phyloP scores from a whole-genome alignment of 92 coral and sea anemone genomes.

The Scolanthus callimorphus region DNA sequence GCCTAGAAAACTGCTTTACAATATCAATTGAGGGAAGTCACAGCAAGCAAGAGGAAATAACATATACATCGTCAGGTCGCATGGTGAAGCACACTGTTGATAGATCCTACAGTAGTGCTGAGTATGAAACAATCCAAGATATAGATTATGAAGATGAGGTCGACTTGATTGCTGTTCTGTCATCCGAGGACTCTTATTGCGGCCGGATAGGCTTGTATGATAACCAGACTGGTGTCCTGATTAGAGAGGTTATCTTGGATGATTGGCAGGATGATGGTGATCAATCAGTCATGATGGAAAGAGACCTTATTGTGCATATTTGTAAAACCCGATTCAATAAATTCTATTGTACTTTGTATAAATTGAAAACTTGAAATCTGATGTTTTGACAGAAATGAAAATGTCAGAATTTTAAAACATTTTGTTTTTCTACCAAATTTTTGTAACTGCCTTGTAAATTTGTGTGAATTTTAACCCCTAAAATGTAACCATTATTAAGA shows the following conservation, averaged over 20 bases:
- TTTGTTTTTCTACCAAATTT: no score
- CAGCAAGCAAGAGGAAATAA: constrained; percentile 5
- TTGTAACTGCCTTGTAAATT: no score
- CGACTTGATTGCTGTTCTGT: constrained; percentile 79
- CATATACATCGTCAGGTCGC: constrained; percentile 82
- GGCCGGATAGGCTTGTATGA: constrained; percentile 86
- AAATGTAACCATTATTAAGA: no score
- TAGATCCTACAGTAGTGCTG: constrained; percentile 41
- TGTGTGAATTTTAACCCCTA: no score
- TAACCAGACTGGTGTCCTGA: constrained; percentile 74
- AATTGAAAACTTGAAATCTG: constrained; percentile 29
- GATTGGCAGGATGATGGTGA: constrained; percentile 71
- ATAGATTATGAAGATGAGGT: constrained; percentile 96
- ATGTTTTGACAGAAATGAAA: no score
- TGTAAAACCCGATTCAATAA: constrained; percentile 46
- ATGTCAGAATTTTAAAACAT: no score
- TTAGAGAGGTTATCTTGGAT: constrained; percentile 43
- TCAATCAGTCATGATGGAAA: constrained; percentile 89
- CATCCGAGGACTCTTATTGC: constrained; percentile 29
- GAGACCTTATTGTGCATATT: constrained; percentile 76
- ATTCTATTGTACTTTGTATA: constrained; percentile 52
- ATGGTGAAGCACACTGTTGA: constrained; percentile 40
- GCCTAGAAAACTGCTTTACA: constrained; percentile 20
- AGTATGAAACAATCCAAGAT: constrained; percentile 73
- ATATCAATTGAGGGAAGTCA: neutral